These are phyloP conservation scores for Dorcus hopei DNA, from an alignment of 2,888 invertebrate species.

Conservation along the genomic window DNA sequence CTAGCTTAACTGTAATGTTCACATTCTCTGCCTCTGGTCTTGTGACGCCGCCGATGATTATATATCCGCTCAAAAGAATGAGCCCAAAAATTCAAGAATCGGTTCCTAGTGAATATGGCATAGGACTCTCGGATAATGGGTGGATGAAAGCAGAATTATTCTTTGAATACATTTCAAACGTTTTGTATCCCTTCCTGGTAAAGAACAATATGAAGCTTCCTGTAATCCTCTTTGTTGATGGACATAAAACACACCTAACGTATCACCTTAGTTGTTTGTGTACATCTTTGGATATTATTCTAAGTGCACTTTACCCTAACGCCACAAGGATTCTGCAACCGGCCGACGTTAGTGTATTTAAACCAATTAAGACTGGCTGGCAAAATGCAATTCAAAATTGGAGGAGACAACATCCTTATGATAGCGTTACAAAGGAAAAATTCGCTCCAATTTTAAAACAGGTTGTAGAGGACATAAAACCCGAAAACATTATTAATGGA, in stretches of 20 bases:
- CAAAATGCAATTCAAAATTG: constrained; percentile 8
- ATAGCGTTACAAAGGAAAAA: constrained; percentile 10
- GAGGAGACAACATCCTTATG: constrained; percentile 4
- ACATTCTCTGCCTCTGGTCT: constrained; percentile 37
- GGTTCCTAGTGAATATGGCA: constrained; percentile 40
- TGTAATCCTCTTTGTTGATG: no score
- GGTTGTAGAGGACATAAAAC: constrained; percentile 5
- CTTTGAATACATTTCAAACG: constrained; percentile 40
- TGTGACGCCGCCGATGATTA: constrained; percentile 37
- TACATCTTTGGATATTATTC: constrained; percentile 4
- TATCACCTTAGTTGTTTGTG: constrained; percentile 4
- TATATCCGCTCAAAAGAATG: constrained; percentile 40
- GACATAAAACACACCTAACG: no score
- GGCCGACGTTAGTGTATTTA: constrained; percentile 17
- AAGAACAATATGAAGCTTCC: not conserved
- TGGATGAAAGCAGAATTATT: constrained; percentile 47
- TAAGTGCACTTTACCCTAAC: constrained; percentile 24
- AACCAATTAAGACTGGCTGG: constrained; percentile 19
- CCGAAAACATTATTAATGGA: constrained; percentile 18
- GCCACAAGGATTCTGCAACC: no score
- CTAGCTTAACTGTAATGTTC: constrained; percentile 39
- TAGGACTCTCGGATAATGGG: constrained; percentile 41
- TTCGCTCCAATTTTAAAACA: constrained; percentile 17
- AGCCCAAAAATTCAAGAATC: constrained; percentile 35
- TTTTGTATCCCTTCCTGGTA: constrained; percentile 21